phyloP scores from a whole-genome alignment of 2,113 vertebrate species.

The Pollimyrus isidori region DNA sequence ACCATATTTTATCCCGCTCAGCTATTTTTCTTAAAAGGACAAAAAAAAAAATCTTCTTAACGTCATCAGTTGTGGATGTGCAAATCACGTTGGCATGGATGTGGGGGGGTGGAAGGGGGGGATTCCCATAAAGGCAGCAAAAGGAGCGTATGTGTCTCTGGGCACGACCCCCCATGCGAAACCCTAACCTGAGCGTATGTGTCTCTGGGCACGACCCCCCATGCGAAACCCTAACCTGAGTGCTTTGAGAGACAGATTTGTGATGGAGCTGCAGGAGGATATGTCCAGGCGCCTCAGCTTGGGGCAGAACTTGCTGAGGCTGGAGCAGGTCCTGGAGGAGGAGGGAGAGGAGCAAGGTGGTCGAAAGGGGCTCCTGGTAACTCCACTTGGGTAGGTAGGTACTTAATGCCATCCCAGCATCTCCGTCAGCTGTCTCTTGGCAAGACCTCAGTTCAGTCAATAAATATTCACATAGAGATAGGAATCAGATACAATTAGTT shows the following conservation, averaged over 20 bases:
- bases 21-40: background rate
- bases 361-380: too few relatives aligned
- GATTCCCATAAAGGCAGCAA: background rate
- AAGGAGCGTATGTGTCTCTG: background rate
- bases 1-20: background rate
- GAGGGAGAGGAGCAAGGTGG: background rate
- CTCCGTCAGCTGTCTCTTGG: background rate
- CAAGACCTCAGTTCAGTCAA: background rate
- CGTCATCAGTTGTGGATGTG: background rate
- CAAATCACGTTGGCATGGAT: background rate
- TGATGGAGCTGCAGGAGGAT: slow-evolving; percentile 94
- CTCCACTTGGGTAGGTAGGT: background rate
- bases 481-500: background rate
- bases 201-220: background rate
- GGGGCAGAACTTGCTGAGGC: slow-evolving; percentile 97
- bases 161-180: too few relatives aligned
- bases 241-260: slow-evolving; percentile 95
- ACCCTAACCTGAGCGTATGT: too few relatives aligned
- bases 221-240: slow-evolving; percentile 70
- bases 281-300: slow-evolving; percentile 94
- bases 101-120: background rate
- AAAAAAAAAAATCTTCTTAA: background rate
- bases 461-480: background rate
- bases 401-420: background rate
- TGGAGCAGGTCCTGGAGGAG: slow-evolving; percentile 80